Conservation (phyloP, 2,113 vertebrate species). For the Nesospiza acunhae region DNA sequence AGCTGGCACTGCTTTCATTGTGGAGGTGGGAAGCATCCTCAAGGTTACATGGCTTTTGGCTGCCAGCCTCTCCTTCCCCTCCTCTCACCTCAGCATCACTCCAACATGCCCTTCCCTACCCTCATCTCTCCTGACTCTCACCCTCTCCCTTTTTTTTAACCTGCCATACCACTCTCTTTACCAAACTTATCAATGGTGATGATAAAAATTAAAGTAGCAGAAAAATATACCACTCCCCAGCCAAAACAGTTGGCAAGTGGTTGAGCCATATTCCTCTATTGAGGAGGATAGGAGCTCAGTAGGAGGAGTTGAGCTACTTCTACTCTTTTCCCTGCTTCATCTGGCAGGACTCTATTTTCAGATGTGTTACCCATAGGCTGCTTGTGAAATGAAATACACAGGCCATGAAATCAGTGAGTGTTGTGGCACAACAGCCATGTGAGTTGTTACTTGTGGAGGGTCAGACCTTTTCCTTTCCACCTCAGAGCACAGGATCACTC, state of each 20-base stretch:
- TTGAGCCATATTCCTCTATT: background rate
- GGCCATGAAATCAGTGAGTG: background rate
- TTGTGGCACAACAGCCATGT: accelerated
- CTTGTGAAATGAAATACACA: background rate
- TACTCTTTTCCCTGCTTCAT: background rate
- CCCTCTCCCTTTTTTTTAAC: background rate
- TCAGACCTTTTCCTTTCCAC: background rate
- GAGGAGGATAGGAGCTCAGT: background rate
- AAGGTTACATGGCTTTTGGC: background rate
- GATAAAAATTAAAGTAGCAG: background rate
- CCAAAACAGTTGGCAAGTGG: background rate
- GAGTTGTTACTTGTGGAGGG: background rate
- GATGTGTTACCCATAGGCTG: background rate
- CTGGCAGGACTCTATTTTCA: background rate
- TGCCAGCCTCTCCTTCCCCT: background rate
- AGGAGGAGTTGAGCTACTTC: background rate
- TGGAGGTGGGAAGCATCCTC: background rate
- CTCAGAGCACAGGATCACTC: background rate
- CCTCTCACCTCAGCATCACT: background rate
- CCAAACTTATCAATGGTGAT: background rate
- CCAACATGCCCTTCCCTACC: background rate
- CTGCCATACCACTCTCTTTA: background rate
- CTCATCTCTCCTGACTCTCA: background rate
- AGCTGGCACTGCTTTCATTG: background rate
- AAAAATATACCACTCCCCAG: background rate